Percentiles rank a stretch among this genome's conserved stretches.
Conservation (phyloP, 2,113 vertebrate species). For the Megaptera novaeangliae region DNA sequence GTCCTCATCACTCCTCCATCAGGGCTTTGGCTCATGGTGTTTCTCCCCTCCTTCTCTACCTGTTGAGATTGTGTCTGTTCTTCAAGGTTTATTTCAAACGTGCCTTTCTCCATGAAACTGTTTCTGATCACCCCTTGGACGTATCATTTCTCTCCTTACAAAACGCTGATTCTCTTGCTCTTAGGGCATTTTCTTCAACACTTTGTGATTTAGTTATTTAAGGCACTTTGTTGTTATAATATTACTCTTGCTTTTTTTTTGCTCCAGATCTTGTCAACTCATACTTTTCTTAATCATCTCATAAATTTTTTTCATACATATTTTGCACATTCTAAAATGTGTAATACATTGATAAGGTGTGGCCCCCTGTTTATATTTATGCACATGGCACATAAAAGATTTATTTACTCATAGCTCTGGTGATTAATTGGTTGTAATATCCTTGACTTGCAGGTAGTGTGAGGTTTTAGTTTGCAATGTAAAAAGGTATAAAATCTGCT, state of each 20-base stretch:
- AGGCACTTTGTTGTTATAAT: background rate
- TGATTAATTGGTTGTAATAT: background rate
- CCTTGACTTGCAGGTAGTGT: background rate
- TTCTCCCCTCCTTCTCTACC: background rate
- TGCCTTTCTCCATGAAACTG: background rate
- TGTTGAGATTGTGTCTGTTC: background rate
- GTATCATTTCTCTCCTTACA: background rate
- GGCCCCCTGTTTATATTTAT: background rate
- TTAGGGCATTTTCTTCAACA: background rate
- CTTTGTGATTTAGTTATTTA: background rate
- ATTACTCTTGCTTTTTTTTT: background rate
- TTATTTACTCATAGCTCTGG: background rate
- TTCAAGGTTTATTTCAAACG: background rate
- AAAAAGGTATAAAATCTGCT: background rate
- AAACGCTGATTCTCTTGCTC: background rate
- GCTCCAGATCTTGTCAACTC: background rate
- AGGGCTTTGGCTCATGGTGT: rapidly evolving
- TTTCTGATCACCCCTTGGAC: background rate
- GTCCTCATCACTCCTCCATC: rapidly evolving
- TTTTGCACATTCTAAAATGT: background rate
- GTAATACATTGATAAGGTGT: background rate
- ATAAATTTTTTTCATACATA: background rate
- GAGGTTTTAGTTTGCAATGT: background rate
- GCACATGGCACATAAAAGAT: background rate
- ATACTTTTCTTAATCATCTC: background rate